Evolutionary conservation across 2,888 invertebrate genomes (phyloP), one percentile per base, ranked within the genome.

Genomic region (Brenthis ino): DNA sequence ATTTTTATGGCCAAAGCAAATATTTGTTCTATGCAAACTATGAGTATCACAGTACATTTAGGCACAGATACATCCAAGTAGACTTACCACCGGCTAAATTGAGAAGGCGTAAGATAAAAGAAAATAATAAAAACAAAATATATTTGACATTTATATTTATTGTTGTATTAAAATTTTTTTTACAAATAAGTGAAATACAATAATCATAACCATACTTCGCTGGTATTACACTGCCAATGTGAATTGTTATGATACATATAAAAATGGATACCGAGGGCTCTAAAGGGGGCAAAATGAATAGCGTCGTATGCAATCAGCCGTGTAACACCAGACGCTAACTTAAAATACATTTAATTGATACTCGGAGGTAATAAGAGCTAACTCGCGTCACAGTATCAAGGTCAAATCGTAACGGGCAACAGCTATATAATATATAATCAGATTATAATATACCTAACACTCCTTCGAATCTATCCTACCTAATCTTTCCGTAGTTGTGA

Each of bases 291-390:
- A 70, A 63, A 71, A 71, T 72, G 70, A 70, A 28, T 28, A 69
- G 74, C 71, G 68, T 69, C 67, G 68, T 58, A 48, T 20, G 28
- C 47, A 24, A 58, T 65, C 72, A 74, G 72, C 80, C 83, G 83
- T 83, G 85, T 80, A 85, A 83, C 77, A 85, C 81, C 82, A 83
- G 83, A 78, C 78, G 78, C 77, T 77, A 86, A 89, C 86, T 89
- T 88, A 90, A 86, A 86, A 85, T 88, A 90, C 75, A 83, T 87
- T 89, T 86, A 89, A 91, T 91, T 88, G 92, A 92, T 92, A 93
- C 91, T 92, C 93, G 92, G 93, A 93, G 93, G 93, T 93, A 92
- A 91, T 91, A 89, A 87, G 87, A 91, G 87, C 88, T 86, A 88
- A 83, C 85, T 85, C 86, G 83, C 85, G 84, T 85, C 86, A 83